These are phyloP conservation scores for Lepidurus apus DNA, from an alignment of 1,140 invertebrate species.

Conservation along the genomic window DNA sequence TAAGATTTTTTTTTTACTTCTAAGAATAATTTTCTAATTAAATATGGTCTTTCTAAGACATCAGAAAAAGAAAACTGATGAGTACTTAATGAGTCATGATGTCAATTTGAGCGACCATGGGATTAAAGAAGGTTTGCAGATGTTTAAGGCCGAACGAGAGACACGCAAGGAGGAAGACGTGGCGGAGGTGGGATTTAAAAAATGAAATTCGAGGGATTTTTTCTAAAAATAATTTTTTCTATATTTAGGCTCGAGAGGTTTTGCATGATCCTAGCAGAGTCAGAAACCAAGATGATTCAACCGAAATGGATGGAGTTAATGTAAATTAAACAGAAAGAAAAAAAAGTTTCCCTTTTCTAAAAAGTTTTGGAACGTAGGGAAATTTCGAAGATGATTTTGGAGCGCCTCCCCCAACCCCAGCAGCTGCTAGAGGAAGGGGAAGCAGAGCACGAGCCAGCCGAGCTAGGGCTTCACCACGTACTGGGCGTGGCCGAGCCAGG, in stretches of 20 bases:
- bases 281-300: not conserved
- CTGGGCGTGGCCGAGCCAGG: not conserved
- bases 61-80: slow-evolving; percentile 1
- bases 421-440: not conserved
- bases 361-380: not conserved
- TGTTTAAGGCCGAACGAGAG: not conserved
- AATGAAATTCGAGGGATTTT: not conserved
- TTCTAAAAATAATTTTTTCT: not conserved
- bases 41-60: not conserved
- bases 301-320: not conserved
- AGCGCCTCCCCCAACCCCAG: not conserved
- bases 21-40: not conserved
- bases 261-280: not conserved
- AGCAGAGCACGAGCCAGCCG: not conserved
- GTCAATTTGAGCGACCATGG: not conserved
- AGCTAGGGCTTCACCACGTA: not conserved
- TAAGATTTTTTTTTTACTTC: not conserved
- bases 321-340: not conserved
- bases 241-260: not conserved
- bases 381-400: not conserved
- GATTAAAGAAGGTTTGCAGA: not conserved
- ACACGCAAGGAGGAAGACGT: not conserved
- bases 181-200: not conserved
- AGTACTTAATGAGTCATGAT: not conserved
- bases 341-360: not conserved